These are phyloP conservation scores for Stratiomys singularior DNA, from an alignment of 2,888 invertebrate genomes.

Conservation along the genomic window DNA sequence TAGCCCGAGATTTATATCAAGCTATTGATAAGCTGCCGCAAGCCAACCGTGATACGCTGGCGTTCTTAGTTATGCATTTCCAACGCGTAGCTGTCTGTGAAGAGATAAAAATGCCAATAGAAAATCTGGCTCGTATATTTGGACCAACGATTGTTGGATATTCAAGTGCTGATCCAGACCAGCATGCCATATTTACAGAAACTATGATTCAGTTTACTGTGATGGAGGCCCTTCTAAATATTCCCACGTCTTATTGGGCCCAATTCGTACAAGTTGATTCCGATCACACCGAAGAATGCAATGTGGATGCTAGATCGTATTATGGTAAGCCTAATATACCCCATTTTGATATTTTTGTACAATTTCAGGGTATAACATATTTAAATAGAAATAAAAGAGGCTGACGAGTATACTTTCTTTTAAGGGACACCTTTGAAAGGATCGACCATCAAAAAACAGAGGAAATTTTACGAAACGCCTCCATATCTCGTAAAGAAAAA, in stretches of 20 bases:
- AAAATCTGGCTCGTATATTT: constrained; percentile 90
- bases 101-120: constrained; percentile 91
- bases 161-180: constrained; percentile 77
- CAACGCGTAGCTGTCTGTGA: constrained; percentile 86
- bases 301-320: constrained; percentile 26
- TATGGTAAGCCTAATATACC: constrained; percentile 41
- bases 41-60: constrained; percentile 94
- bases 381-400: no score
- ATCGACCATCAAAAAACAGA: constrained; percentile 59
- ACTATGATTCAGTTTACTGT: constrained; percentile 80
- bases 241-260: constrained; percentile 81
- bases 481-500: constrained; percentile 54
- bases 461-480: constrained; percentile 62
- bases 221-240: constrained; percentile 75
- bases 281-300: constrained; percentile 47
- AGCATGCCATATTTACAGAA: constrained; percentile 79
- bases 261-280: constrained; percentile 71
- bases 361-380: neutral
- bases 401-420: constrained; percentile 49
- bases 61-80: constrained; percentile 90
- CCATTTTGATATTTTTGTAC: neutral
- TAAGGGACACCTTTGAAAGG: constrained; percentile 62
- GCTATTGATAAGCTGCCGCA: constrained; percentile 87
- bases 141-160: constrained; percentile 95
- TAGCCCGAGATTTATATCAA: constrained; percentile 69